These are phyloP conservation scores for Junco hyemalis DNA, from an alignment of 2,113 vertebrate species.

Conservation along the genomic window DNA sequence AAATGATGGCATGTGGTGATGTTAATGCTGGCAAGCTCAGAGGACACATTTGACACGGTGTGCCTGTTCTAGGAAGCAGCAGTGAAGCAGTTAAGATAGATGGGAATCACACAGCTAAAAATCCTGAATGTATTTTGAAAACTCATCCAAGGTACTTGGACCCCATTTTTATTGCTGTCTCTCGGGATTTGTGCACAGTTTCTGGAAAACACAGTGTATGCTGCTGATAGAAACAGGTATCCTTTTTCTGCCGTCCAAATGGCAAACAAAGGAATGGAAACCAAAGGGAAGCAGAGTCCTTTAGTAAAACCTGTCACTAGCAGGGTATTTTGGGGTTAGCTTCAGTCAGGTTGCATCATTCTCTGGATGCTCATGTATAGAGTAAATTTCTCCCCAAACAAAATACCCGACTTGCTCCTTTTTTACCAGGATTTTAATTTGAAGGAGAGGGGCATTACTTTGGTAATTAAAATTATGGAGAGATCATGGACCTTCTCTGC, in stretches of 20 bases:
- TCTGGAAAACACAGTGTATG: not conserved
- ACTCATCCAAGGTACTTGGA: not conserved
- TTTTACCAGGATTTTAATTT: not conserved
- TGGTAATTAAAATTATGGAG: not conserved
- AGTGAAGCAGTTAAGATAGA: slow-evolving; percentile 16
- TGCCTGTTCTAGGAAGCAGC: not conserved
- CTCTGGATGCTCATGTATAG: not conserved
- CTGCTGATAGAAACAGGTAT: slow-evolving; percentile 20
- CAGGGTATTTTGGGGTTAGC: slow-evolving; percentile 32
- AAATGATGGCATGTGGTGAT: slow-evolving; percentile 15
- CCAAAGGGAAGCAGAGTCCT: slow-evolving; percentile 33
- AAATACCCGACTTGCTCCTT: not conserved
- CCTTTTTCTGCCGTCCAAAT: slow-evolving; percentile 38
- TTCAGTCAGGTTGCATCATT: not conserved
- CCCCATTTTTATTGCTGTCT: not conserved
- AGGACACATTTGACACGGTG: not conserved
- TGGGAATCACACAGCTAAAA: not conserved
- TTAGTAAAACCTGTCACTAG: slow-evolving; percentile 62
- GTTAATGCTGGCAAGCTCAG: not conserved
- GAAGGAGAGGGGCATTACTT: not conserved
- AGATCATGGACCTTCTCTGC: not conserved
- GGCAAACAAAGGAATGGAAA: slow-evolving; percentile 45
- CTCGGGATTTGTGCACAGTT: not conserved
- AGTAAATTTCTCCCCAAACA: not conserved
- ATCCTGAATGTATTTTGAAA: not conserved